phyloP scores from a whole-genome alignment of 2,113 vertebrate species.

The Macrotus californicus region DNA sequence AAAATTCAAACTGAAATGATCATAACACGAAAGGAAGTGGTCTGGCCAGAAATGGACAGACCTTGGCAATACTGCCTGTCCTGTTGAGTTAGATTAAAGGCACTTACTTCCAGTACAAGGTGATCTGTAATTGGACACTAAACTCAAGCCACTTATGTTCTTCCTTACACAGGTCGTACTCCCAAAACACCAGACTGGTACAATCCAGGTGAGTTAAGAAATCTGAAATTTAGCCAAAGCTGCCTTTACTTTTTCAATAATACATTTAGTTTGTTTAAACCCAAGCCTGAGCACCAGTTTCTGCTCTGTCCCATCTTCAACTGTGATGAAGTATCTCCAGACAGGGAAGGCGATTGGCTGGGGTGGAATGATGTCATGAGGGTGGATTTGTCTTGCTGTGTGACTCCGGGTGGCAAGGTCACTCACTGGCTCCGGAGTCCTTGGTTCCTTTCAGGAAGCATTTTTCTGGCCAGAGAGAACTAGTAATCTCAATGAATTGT shows the following conservation, averaged over 20 bases:
- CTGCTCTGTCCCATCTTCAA: not conserved
- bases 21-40: not conserved
- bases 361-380: not conserved
- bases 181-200: slow-evolving; percentile 91
- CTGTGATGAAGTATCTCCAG: not conserved
- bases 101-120: not conserved
- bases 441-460: not conserved
- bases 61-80: not conserved
- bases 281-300: not conserved
- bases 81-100: not conserved
- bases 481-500: not conserved
- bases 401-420: not conserved
- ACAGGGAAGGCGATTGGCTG: not conserved
- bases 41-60: not conserved
- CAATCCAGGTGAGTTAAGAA: slow-evolving; percentile 86
- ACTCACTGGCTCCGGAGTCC: not conserved
- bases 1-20: not conserved
- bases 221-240: slow-evolving; percentile 7
- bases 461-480: not conserved
- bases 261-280: not conserved
- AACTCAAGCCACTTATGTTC: slow-evolving; percentile 25
- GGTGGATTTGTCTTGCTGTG: not conserved
- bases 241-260: not conserved
- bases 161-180: slow-evolving; percentile 80
- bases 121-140: not conserved